Conservation (phyloP, 1,140 invertebrate species). For the Aphis gossypii region DNA sequence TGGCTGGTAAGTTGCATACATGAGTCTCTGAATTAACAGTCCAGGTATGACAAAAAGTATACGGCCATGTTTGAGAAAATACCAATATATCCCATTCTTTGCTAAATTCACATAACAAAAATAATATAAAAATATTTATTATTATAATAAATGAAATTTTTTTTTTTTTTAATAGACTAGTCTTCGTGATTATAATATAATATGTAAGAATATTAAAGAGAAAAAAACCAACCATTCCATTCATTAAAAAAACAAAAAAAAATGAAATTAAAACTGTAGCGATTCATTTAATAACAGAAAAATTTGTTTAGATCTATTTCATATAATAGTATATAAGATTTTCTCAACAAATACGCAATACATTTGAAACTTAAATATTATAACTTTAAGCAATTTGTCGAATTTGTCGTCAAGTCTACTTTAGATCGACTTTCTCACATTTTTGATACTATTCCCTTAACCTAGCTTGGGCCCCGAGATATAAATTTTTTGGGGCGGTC, state of each 20-base stretch:
- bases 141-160: not conserved
- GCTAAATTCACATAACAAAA: not conserved
- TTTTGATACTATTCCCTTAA: too few species aligned
- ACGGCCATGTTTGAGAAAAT: slow-evolving; percentile 83
- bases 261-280: not conserved
- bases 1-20: slow-evolving; percentile 71
- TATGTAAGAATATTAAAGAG: not conserved
- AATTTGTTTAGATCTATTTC: not conserved
- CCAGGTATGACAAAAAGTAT: slow-evolving; percentile 77
- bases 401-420: too few species aligned
- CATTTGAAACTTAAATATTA: not conserved
- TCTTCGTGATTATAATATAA: not conserved
- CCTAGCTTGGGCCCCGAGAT: too few species aligned
- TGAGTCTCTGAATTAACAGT: slow-evolving; percentile 67
- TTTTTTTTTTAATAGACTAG: not conserved
- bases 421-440: too few species aligned
- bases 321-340: not conserved
- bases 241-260: not conserved
- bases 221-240: not conserved
- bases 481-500: too few species aligned
- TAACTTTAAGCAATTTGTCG: not conserved
- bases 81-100: slow-evolving; percentile 77
- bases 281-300: not conserved
- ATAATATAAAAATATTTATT: not conserved
- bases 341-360: not conserved